Evolutionary conservation across 2,888 invertebrate species (phyloP).

Genomic region (Rotaria magnacalcarata): DNA sequence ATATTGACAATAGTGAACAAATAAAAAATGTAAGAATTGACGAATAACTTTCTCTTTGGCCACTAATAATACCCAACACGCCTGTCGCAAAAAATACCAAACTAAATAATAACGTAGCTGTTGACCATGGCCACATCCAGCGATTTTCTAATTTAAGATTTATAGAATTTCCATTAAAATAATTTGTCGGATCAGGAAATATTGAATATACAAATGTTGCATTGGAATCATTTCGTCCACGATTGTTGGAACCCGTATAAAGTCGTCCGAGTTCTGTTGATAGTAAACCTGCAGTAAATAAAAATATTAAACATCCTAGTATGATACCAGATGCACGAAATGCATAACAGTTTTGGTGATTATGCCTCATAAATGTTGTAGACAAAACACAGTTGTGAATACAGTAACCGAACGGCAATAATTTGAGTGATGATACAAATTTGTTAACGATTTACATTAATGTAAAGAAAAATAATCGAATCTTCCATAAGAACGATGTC

Average conservation of each 20-base stretch:
- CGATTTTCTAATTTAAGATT: background rate
- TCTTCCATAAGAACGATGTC: too few relatives aligned
- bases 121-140: conserved; percentile 33
- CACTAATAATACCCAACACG: background rate
- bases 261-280: background rate
- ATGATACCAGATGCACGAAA: background rate
- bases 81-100: background rate
- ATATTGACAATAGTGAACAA: background rate
- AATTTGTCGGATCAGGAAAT: background rate
- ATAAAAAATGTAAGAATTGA: background rate
- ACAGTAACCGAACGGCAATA: too few relatives aligned
- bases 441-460: too few relatives aligned
- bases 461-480: too few relatives aligned
- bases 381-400: too few relatives aligned
- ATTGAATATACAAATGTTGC: background rate
- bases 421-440: too few relatives aligned
- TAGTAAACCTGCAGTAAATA: background rate
- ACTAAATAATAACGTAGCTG: conserved; percentile 20
- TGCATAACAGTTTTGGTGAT: background rate
- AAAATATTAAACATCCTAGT: background rate
- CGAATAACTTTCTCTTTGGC: background rate
- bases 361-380: background rate
- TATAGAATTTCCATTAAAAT: background rate
- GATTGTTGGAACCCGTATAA: background rate
- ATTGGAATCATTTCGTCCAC: background rate